Evolutionary conservation across 2,888 invertebrate genomes (phyloP), one percentile per base, ranked within the genome.

Genomic region (Sarcophaga carnaria): DNA sequence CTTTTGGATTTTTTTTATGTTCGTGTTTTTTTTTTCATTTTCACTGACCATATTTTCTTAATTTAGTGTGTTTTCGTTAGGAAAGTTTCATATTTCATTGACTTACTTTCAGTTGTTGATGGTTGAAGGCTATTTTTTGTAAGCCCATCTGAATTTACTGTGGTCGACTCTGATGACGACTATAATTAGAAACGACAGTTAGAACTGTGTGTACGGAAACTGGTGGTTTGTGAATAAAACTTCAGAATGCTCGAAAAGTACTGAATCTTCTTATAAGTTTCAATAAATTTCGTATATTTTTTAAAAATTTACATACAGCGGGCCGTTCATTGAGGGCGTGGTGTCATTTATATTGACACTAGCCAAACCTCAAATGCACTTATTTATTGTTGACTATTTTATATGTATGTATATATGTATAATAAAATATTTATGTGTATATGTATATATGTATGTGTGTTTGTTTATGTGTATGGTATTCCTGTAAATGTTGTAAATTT

Each of bases 401-500:
- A 0, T 22, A 22, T 22, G 22, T 22, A 22, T 25, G 12, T 45
- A 8, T 20, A 20, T 6, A 22, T 22, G 22, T 22, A 37, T 6
- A 37, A 37, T 37, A 37, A 5, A 37, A 37, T 37, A 37, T 37
- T 1, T 8, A 37, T 37, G 1, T 37, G 2, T 37, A 2, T 8
- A 8, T 37, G 8, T 1, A 8, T 37, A 37, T 37, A 10, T 4
- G 3, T 37, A 37, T 37, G 3, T 54, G 14, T 54, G 14, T 54
- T 14, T 4, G 17, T 49, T 4, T 1, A 54, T 45, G 27, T 81
- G 20, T 49, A 47, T 69, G 11, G 14, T 60, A 47, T 70, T 37
- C 59, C 17, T n/a, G 37, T 62, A 69, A 83, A 79, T 74, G 74
- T 83, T 83, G 79, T 83, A 74, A 80, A 80, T 75, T 63, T 69